Base-by-base conservation (phyloP, 2,113 vertebrate species). In the Macquaria ambigua region DNA sequence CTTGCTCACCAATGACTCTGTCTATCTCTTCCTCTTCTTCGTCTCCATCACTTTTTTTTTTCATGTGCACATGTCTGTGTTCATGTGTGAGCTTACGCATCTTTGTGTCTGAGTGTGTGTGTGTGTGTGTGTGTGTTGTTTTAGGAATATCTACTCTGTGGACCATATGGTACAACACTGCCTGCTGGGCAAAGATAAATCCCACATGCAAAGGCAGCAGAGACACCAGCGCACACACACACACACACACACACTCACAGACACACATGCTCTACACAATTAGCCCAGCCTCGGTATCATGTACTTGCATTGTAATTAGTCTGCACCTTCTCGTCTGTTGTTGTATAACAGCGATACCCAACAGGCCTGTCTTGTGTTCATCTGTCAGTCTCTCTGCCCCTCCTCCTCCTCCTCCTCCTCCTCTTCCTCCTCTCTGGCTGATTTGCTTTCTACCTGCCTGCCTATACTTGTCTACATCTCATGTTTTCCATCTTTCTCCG, bases 171-270 rank as follows among this genome's bases (percentile, higher is more conserved):
- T 87, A 75, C 83, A 86, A 82, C 79, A 82, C 67, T 91, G 91
- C 92, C 92, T 94, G 93, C 92, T 93, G 94, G 93, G 91, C 87
- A 91, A 90, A 90, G 88, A 94, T 92, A 95, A 94, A 93, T 91
- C 92, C 92, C 80, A 9, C 88, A 91, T 85, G 86, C 83, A 88
- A 86, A 90, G 81, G 73, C 85, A 87, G 86, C 64, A 89, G 82
- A 90, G 75, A 80, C 87, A 85, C 87, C 79, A 78, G 46, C 7
- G 53, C 55, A 68, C 72, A 63, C 77, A 82, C 79, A 83, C 83
- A 79, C 82, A 50, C 86, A 79, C 43, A 61, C 56, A 78, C 31
- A 37, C 28, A 77, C 71, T 80, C 31, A 16, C 59, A 59, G 83
- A 50, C 84, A 89, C 79, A 86, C 86, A 79, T 34, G 55, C 63